Percentiles rank a stretch among this genome's conserved stretches.
phyloP scores from a whole-genome alignment of 92 coral and sea anemone species.

The Porites divaricata region DNA sequence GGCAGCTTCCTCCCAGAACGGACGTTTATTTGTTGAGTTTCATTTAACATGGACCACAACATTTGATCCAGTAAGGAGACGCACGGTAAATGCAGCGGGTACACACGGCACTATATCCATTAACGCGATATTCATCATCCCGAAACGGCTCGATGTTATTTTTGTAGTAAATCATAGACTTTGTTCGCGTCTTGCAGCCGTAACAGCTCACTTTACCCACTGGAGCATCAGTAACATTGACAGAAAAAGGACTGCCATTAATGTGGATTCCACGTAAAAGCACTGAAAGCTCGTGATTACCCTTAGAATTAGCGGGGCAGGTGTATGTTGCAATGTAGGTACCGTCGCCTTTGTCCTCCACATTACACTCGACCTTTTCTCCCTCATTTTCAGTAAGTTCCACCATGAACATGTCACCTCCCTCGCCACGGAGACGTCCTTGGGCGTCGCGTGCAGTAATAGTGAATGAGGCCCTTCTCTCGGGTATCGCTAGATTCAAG shows the following conservation, averaged over 20 bases:
- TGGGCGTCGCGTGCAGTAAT: background rate
- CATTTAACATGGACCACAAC: background rate
- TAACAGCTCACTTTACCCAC: background rate
- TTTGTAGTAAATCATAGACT: background rate
- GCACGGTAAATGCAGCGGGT: background rate
- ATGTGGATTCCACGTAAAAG: constrained; percentile 5
- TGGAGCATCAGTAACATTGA: background rate
- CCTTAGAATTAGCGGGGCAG: background rate
- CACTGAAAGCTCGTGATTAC: background rate
- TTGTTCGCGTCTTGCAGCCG: background rate
- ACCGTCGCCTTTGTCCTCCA: background rate
- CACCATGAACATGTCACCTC: background rate
- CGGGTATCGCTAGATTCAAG: background rate
- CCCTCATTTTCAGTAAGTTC: background rate
- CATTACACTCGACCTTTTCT: background rate
- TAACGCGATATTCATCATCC: background rate
- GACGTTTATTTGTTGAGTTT: background rate
- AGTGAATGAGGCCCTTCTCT: background rate
- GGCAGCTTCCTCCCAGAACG: background rate
- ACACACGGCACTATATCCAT: constrained; percentile 6
- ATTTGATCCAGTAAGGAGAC: background rate
- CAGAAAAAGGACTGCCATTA: background rate
- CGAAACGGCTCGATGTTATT: background rate
- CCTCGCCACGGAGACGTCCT: background rate
- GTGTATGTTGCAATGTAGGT: background rate